Base-by-base conservation (phyloP, 2,797 vertebrate species). In the Rousettus madagascariensis region DNA sequence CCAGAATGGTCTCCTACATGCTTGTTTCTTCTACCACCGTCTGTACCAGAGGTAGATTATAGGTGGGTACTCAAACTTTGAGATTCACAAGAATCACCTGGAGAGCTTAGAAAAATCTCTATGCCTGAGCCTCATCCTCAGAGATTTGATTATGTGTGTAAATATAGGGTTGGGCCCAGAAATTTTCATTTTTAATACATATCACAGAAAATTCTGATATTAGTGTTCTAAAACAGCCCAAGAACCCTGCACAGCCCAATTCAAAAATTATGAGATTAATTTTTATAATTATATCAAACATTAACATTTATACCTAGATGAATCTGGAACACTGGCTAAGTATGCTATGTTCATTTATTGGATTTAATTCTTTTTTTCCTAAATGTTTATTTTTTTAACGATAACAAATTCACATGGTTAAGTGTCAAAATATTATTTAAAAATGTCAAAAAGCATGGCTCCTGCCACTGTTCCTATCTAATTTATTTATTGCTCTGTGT, bases 331-430 rank as follows among this genome's bases (percentile, higher is more conserved):
- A 24, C 26, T 43, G 46, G 65, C 2, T 68, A 78, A 53, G 4
- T 53, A 69, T 77, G 72, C 85, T 80, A 59, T 82, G 49, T 66
- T 78, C 38, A 24, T 55, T 53, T 74, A n/a, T 24, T 89, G 36
- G 30, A 41, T 6, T 71, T 66, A 22, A 82, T 83, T 61, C 1
- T 87, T 55, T 89, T 89, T 30, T 65, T 72, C 20, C 28, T 69
- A 33, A 74, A 74, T n/a, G 84, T 86, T 55, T 72, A 28, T 77
- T 65, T 97, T 83, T 85, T 57, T 43, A 28, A 77, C 84, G 30
- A 2, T 49, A 75, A 78, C 24, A 75, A 33, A 51, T 77, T 33
- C 22, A 68, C 43, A 36, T 13, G 28, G 24, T 46, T 75, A 38
- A 83, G 84, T 57, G 38, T 85, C 15, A 69, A 90, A 95, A 79